Conservation (phyloP, 2,888 invertebrate genomes). For the Heliconius charithonia region DNA sequence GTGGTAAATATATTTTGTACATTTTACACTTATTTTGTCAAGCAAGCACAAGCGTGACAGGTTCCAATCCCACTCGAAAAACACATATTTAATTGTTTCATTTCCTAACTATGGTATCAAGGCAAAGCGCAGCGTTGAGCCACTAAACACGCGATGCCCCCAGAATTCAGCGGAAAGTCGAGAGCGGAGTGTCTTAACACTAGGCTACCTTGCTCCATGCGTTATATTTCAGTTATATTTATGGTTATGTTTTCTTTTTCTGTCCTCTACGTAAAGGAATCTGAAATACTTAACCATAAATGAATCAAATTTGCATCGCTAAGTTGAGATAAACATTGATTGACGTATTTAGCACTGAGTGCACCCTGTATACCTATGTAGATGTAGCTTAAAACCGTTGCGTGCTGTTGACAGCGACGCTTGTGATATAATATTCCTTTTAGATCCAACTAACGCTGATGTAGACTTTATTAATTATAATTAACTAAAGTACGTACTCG, state of each 20-base stretch:
- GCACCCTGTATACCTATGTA: background rate
- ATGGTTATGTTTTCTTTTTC: background rate
- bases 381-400: background rate
- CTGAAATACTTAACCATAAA: background rate
- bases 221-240: no score
- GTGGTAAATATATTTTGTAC: no score
- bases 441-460: background rate
- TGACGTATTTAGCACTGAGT: conserved; percentile 1
- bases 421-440: background rate
- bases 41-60: rapidly evolving
- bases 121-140: no score
- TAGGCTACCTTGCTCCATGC: no score
- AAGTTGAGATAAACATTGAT: background rate
- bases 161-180: no score
- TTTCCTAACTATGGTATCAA: no score
- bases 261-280: background rate
- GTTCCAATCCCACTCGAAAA: no score
- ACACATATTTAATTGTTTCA: no score
- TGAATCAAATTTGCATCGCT: background rate
- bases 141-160: no score
- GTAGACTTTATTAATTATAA: background rate
- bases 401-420: background rate
- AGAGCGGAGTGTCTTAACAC: no score
- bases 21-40: no score
- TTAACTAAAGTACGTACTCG: conserved; percentile 4